Base-by-base conservation (phyloP, 2,113 vertebrate genomes). In the Parus major region DNA sequence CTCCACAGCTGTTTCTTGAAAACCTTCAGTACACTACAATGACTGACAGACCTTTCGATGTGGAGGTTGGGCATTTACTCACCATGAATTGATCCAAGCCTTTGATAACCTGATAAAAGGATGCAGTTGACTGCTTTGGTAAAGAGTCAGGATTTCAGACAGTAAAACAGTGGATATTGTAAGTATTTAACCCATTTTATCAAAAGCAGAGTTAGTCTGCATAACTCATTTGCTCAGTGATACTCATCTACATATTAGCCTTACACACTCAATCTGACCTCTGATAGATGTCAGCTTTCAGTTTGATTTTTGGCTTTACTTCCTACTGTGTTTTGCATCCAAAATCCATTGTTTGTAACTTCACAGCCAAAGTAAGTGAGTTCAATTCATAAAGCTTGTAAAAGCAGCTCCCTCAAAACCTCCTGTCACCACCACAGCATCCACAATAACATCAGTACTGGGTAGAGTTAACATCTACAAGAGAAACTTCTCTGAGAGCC, bases 41-140 rank as follows among this genome's bases (percentile, higher is more conserved):
- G 64, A 75, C 53, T 39, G 72, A 79, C 53, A 90, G 76, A 82
- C 25, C 31, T 92, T 75, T 82, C 79, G 78, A 52, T 49, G 86
- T 53, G 57, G 42, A 75, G 66, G 63, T 9, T 91, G 64, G 53
- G 82, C 8, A 1, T 81, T 78, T 86, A 59, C 71, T 90, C 65
- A 75, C 47, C 39, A 19, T 29, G 0, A 92, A 82, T 64, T 68
- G 85, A 93, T 86, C 41, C 44, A 77, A 88, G 46, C 44, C 72
- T 83, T 91, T 84, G 86, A 86, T 73, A 91, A 90, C 53, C 69
- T 85, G 88, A 91, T 90, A 92, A 93, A 91, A 88, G 50, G 71
- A 96, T 73, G 77, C 78, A 90, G 90, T 31, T 90, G 55, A 73
- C 53, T 95, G 75, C 83, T 95, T 84, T 76, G 59, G 83, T 84